phyloP scores from a whole-genome alignment of 2,888 invertebrate genomes.

The Auanema freiburgensis region DNA sequence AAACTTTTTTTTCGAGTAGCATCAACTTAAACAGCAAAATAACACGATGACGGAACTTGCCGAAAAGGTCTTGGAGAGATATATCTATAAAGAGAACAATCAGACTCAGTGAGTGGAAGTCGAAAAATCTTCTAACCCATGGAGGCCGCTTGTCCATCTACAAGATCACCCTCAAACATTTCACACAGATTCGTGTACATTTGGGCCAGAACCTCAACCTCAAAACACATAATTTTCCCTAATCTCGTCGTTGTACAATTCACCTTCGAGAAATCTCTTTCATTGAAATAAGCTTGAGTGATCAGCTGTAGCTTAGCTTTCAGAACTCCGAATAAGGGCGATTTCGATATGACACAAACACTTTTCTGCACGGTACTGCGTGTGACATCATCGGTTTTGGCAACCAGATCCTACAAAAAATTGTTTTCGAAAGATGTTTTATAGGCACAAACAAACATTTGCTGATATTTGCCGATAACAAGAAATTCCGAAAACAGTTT shows the following conservation, averaged over 20 bases:
- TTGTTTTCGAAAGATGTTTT: not conserved
- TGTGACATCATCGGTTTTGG: constrained; percentile 90
- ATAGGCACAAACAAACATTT: constrained; percentile 20
- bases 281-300: constrained; percentile 94
- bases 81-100: constrained; percentile 72
- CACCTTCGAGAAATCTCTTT: constrained; percentile 70
- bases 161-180: constrained; percentile 72
- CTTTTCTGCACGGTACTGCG: constrained; percentile 96
- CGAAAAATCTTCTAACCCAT: constrained; percentile 70
- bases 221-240: constrained; percentile 64
- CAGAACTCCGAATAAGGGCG: constrained; percentile 88
- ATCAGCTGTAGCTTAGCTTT: constrained; percentile 91
- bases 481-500: constrained; percentile 91
- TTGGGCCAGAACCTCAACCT: constrained; percentile 75
- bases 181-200: constrained; percentile 88
- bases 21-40: constrained; percentile 88
- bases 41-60: constrained; percentile 87
- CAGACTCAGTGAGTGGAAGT: not conserved
- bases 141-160: constrained; percentile 71
- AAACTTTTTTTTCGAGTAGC: constrained; percentile 76
- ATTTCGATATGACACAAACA: constrained; percentile 80
- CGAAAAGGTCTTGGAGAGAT: constrained; percentile 79
- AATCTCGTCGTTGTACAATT: not conserved
- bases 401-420: constrained; percentile 79
- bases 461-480: constrained; percentile 96